Base-by-base conservation (phyloP, 64 coral and sea anemone genomes). In the Pocillopora verrucosa region DNA sequence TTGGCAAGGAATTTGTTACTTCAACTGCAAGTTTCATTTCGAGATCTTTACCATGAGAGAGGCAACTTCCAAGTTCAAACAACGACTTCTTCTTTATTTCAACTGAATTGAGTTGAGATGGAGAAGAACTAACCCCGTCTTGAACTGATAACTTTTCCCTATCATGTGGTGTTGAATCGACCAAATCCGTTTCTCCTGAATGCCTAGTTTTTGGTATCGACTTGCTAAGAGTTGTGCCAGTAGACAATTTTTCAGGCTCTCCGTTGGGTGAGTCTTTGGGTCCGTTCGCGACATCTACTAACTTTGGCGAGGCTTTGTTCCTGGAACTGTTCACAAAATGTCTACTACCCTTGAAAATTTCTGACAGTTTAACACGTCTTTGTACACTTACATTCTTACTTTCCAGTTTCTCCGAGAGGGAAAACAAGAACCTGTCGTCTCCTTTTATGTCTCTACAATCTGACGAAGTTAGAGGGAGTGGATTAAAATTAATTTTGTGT, bases 21-120 rank as follows among this genome's bases (percentile, higher is more conserved):
- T 90, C 81, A 25, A 90, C 16, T 3, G 92, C 92, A 11, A 94
- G 76, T 17, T 34, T 63, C 92, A 94, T 94, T 89, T 86, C 92
- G 41, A 51, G 72, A 9, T 94, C 80, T 63, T 94, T 89, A 9
- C 92, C 92, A 37, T 94, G 92, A 65, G 80, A 75, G 59, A 94
- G 60, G 36, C 61, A 24, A 11, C 79, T 37, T 36, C 87, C 92
- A 61, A 86, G 74, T 2, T 17, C 36, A 60, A 65, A 58, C 17
- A 85, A 68, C 38, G 72, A 10, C 20, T 56, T 16, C 14, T 70
- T 51, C 22, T 70, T 70, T 72, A 36, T 85, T 16, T 72, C 82
- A 36, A n/a, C 41, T 37, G 41, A 84, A 20, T 69, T 84, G 19
- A 19, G 11, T 13, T 84, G 14, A 35, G 5, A 22, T 67, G 19